Evolutionary conservation across 2,113 vertebrate species (phyloP).

Genomic region (Gasterosteus aculeatus): DNA sequence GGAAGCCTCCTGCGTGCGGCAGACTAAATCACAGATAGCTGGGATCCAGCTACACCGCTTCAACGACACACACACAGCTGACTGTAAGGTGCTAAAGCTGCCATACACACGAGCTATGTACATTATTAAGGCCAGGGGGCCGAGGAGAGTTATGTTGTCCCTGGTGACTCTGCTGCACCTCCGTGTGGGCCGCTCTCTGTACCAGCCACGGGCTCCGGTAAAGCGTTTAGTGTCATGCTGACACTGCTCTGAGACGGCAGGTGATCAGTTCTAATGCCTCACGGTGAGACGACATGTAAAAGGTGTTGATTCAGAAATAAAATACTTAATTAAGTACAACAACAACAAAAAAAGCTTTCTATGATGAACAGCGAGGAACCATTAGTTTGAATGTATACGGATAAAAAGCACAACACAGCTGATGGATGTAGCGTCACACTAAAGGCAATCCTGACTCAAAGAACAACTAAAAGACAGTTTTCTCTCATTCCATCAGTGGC

Average conservation of each 20-base stretch:
- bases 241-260: neutral
- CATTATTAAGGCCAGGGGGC: conserved; percentile 56
- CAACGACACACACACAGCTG: conserved; percentile 45
- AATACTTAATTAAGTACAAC: neutral
- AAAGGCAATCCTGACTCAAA: neutral
- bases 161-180: conserved; percentile 19
- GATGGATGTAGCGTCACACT: neutral
- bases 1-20: neutral
- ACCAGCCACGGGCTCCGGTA: neutral
- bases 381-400: neutral
- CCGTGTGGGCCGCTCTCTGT: too few species aligned
- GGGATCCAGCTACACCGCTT: conserved; percentile 18
- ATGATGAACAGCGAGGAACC: neutral
- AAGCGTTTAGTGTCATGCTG: neutral
- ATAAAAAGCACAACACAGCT: neutral
- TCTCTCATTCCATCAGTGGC: conserved; percentile 14
- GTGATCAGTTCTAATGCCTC: neutral
- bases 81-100: conserved; percentile 78
- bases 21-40: conserved; percentile 47
- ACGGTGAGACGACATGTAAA: neutral
- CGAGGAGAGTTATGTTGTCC: conserved; percentile 26
- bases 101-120: conserved; percentile 57
- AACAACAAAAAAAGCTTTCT: neutral
- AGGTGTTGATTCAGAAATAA: neutral
- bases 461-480: conserved; percentile 11